Base-by-base conservation (phyloP, 2,797 vertebrate genomes). In the Eutrigla gurnardus region DNA sequence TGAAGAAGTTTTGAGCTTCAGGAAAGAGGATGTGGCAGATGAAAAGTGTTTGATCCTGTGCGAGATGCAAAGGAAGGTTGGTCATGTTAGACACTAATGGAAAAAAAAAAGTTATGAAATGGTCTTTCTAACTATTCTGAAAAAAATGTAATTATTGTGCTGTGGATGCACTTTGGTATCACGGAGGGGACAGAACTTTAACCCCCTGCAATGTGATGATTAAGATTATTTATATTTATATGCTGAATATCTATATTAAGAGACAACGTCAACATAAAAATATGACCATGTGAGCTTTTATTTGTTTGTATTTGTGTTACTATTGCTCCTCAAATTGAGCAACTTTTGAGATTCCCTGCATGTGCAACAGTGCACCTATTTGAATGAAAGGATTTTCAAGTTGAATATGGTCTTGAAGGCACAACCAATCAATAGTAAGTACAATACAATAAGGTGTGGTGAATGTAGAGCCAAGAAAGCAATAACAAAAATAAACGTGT, bases 1-100 rank as follows among this genome's bases (percentile, higher is more conserved):
- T 85, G 81, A 91, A 80, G 65, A 81, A 65, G 59, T 80, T 71
- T 77, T 55, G 32, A 70, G 75, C 65, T 76, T 72, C 33, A 73
- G 64, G 72, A 85, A 62, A 82, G 76, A 58, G 4, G 37, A 83
- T 53, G 46, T 5, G 3, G 72, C 37, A 50, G 61, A 69, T 47
- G 63, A 65, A 71, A 72, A 68, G 64, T 14, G 65, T 75, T 73
- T 84, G 74, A 87, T 84, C 73, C 53, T 70, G 62, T 60, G 64
- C 8, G n/a, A 74, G 62, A 75, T 65, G 63, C 58, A 86, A 80
- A 70, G 39, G 63, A 65, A 46, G 14, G 65, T 75, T 32, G 63
- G 57, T 66, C 54, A 39, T 54, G 57, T 72, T 36, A 53, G 53
- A 79, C 18, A 37, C 42, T 62, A 73, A 79, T 80, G 53, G 43